Conservation (phyloP, 2,888 invertebrate species). For the Agrotis segetum region DNA sequence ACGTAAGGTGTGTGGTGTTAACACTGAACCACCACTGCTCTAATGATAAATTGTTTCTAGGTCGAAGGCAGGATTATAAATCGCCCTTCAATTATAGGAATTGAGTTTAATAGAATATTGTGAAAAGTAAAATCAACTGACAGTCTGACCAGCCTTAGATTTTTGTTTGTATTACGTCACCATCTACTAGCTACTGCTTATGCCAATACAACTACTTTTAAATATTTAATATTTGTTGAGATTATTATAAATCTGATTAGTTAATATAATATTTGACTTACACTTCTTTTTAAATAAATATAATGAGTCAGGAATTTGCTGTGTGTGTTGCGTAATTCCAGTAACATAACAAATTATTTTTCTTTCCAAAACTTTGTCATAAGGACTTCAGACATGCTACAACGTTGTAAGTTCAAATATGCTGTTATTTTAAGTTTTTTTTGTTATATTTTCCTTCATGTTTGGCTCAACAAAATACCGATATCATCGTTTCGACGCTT, state of each 20-base stretch:
- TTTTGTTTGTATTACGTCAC: neutral
- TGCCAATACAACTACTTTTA: neutral
- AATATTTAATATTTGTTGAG: neutral
- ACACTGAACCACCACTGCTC: too few species aligned
- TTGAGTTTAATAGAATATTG: too few species aligned
- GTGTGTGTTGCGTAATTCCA: neutral
- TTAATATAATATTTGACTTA: neutral
- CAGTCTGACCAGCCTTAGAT: neutral
- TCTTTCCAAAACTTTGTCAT: neutral
- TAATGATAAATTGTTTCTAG: neutral
- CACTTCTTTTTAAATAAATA: neutral
- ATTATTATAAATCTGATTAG: neutral
- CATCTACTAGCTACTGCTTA: neutral
- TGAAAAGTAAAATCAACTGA: neutral
- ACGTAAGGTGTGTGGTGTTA: too few species aligned
- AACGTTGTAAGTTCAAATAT: neutral
- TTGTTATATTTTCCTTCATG: neutral
- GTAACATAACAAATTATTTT: neutral
- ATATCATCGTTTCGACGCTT: constrained; percentile 12
- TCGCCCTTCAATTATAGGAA: too few species aligned
- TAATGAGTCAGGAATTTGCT: neutral
- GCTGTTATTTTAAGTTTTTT: neutral
- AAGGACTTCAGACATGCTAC: neutral
- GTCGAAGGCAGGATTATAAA: neutral
- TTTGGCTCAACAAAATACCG: constrained; percentile 9